Evolutionary conservation across 2,888 invertebrate species (phyloP).

Genomic region (Cepaea hortensis): DNA sequence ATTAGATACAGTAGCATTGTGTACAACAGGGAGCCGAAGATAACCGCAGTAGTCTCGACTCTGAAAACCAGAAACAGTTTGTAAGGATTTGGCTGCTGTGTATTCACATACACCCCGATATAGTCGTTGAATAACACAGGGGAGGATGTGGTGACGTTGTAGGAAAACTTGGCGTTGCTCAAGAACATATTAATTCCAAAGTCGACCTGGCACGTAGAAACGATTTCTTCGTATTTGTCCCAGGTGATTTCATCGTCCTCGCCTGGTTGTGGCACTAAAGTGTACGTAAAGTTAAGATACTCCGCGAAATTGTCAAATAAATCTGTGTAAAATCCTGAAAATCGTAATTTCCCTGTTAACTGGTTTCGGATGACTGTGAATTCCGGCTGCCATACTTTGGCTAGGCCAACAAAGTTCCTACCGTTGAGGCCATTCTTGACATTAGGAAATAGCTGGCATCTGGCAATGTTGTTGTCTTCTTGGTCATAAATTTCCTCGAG

Average conservation of each 20-base stretch:
- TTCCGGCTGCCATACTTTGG: slow-evolving; percentile 15
- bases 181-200: slow-evolving; percentile 1
- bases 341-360: background rate
- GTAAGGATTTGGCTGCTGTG: background rate
- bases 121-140: slow-evolving; percentile 20
- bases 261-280: slow-evolving; percentile 5
- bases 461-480: background rate
- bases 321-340: background rate
- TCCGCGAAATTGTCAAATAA: background rate
- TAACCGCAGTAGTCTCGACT: background rate
- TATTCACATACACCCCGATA: slow-evolving; percentile 11
- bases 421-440: slow-evolving; percentile 12
- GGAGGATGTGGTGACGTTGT: background rate
- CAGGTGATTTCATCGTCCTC: slow-evolving; percentile 15
- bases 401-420: background rate
- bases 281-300: slow-evolving; percentile 25
- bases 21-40: background rate
- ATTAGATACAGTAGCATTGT: background rate
- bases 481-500: background rate
- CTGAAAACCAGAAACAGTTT: background rate
- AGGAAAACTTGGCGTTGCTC: background rate
- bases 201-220: slow-evolving; percentile 10
- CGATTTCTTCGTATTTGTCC: background rate
- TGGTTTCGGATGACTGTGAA: background rate
- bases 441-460: slow-evolving; percentile 22